These are phyloP conservation scores for Apaloderma vittatum DNA, from an alignment of 2,113 vertebrate genomes.

Conservation along the genomic window DNA sequence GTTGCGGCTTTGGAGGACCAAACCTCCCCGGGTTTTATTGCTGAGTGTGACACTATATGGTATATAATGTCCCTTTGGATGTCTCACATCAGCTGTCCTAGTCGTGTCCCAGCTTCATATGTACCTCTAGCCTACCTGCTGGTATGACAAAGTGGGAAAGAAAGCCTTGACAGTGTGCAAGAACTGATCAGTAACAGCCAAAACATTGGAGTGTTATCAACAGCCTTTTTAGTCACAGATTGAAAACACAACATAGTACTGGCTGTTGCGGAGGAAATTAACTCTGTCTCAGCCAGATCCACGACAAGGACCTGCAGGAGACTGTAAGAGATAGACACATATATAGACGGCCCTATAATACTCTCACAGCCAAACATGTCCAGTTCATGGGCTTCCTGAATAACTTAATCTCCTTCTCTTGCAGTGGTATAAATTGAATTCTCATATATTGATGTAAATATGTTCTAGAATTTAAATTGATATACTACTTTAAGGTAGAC, in stretches of 20 bases:
- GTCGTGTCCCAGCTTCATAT: neutral
- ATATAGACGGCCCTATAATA: neutral
- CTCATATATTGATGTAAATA: neutral
- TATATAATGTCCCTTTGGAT: neutral
- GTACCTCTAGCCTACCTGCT: neutral
- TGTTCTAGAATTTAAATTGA: neutral
- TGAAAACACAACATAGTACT: neutral
- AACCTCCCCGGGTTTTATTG: neutral
- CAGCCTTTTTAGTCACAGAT: neutral
- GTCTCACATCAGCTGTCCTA: too few relatives aligned
- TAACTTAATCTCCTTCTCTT: neutral
- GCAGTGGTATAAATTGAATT: neutral
- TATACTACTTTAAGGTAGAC: neutral
- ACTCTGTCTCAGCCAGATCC: neutral
- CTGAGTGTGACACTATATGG: rapidly evolving
- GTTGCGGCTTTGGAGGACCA: neutral
- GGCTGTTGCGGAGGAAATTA: neutral
- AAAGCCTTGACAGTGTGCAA: neutral
- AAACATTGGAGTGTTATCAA: neutral
- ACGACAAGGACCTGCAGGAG: neutral
- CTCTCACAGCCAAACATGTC: neutral
- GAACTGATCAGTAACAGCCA: neutral
- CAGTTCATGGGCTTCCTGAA: neutral
- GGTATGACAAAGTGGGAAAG: rapidly evolving
- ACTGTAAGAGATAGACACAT: rapidly evolving